A percentile compares a stretch with the other conserved stretches of the same genome.
phyloP scores from a whole-genome alignment of 2,113 vertebrate genomes.

The Reinhardtius hippoglossoides region DNA sequence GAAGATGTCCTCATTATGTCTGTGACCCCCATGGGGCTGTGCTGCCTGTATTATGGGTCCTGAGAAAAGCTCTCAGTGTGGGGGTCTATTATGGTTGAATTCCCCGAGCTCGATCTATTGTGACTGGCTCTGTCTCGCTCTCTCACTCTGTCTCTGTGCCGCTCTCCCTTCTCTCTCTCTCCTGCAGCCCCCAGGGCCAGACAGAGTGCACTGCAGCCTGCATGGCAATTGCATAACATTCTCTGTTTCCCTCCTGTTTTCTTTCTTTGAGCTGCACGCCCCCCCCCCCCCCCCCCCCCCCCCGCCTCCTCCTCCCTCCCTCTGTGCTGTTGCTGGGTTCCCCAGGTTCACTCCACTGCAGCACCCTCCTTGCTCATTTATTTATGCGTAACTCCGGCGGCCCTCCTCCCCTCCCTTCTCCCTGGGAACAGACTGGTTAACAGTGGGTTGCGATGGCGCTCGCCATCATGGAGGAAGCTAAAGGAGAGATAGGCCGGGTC shows the following conservation, averaged over 20 bases:
- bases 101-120: constrained; percentile 60
- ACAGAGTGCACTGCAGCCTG: constrained; percentile 72
- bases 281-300: not conserved
- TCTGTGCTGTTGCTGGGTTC: constrained; percentile 70
- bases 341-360: constrained; percentile 71
- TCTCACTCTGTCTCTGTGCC: constrained; percentile 1
- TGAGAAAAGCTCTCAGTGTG: constrained; percentile 43
- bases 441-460: constrained; percentile 17
- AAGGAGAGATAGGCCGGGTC: constrained; percentile 17
- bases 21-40: constrained; percentile 28
- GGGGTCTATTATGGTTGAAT: constrained; percentile 66
- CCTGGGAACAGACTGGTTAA: constrained; percentile 52
- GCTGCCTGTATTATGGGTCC: constrained; percentile 44
- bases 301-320: not conserved
- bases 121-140: constrained; percentile 47
- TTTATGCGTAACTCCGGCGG: constrained; percentile 49
- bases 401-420: constrained; percentile 9
- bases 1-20: constrained; percentile 53
- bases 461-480: constrained; percentile 1
- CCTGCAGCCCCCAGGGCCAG: constrained; percentile 63
- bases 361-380: constrained; percentile 53
- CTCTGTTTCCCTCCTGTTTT: constrained; percentile 53
- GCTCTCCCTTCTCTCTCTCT: not conserved
- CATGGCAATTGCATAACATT: constrained; percentile 78
- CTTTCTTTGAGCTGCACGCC: constrained; percentile 30